phyloP scores from a whole-genome alignment of 1,140 invertebrate genomes.

The Daktulosphaira vitifoliae region DNA sequence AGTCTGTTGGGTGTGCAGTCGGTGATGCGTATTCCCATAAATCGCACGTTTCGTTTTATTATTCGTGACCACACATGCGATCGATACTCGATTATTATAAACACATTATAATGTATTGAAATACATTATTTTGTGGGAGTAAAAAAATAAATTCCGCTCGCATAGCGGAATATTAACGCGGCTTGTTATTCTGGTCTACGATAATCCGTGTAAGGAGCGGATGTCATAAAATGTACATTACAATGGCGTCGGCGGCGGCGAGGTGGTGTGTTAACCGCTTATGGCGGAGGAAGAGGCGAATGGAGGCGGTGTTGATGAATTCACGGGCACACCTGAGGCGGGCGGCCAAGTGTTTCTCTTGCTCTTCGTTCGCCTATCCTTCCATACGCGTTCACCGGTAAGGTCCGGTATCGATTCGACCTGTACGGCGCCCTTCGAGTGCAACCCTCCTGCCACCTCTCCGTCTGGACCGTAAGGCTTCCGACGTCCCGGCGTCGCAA shows the following conservation, averaged over 20 bases:
- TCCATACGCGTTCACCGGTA: slow-evolving; percentile 6
- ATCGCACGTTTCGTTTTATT: too few species aligned
- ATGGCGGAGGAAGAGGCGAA: neutral
- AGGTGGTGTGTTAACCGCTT: neutral
- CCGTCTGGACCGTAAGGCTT: slow-evolving; percentile 5
- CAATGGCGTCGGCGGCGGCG: neutral
- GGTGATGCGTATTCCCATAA: too few species aligned
- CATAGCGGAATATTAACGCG: too few species aligned
- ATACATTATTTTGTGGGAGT: too few species aligned
- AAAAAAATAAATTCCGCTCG: too few species aligned
- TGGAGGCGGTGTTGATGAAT: slow-evolving; percentile 17
- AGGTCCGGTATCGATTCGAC: slow-evolving; percentile 34
- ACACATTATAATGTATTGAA: too few species aligned
- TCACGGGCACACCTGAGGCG: slow-evolving; percentile 33
- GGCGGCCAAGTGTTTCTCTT: slow-evolving; percentile 16
- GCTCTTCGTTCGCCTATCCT: neutral
- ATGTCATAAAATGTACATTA: too few species aligned
- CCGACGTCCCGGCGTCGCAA: slow-evolving; percentile 26
- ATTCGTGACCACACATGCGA: too few species aligned
- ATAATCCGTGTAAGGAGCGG: too few species aligned
- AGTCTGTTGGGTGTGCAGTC: too few species aligned
- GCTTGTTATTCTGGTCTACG: too few species aligned
- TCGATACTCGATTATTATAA: too few species aligned
- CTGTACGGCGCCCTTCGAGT: slow-evolving; percentile 13
- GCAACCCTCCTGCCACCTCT: neutral